Conservation (phyloP, 2,113 vertebrate species). For the Plecturocebus donacophilus region DNA sequence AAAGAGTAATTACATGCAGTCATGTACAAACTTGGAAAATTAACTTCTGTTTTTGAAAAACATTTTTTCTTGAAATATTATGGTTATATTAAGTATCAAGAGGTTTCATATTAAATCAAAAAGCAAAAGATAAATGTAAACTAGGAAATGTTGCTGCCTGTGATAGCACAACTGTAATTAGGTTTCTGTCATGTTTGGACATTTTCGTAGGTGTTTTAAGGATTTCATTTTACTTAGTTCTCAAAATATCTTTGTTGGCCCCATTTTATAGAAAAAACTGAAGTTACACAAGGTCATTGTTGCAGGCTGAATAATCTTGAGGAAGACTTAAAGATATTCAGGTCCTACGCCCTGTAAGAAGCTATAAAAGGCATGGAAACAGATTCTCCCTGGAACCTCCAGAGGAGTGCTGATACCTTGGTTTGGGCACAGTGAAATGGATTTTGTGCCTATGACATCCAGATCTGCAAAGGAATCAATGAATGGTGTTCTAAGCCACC, state of each 20-base stretch:
- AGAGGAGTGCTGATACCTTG: background rate
- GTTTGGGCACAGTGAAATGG: background rate
- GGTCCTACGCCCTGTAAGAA: background rate
- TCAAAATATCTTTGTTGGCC: background rate
- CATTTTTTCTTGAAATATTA: background rate
- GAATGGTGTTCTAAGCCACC: background rate
- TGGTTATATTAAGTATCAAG: background rate
- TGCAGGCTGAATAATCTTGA: background rate
- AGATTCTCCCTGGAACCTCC: background rate
- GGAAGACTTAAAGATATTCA: background rate
- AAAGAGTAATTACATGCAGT: background rate
- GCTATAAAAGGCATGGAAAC: background rate
- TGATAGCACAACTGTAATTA: background rate
- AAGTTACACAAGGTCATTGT: background rate
- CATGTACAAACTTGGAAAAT: background rate
- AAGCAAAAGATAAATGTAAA: slow-evolving; percentile 4
- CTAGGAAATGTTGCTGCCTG: background rate
- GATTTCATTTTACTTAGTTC: background rate
- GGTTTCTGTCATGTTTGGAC: background rate
- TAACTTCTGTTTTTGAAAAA: background rate
- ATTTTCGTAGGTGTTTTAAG: background rate
- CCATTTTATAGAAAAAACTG: background rate
- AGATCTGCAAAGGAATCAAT: background rate
- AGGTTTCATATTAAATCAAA: background rate
- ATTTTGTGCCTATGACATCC: background rate